Evolutionary conservation across 2,888 invertebrate genomes (phyloP).

Genomic region (Dicranocentrus wangi): DNA sequence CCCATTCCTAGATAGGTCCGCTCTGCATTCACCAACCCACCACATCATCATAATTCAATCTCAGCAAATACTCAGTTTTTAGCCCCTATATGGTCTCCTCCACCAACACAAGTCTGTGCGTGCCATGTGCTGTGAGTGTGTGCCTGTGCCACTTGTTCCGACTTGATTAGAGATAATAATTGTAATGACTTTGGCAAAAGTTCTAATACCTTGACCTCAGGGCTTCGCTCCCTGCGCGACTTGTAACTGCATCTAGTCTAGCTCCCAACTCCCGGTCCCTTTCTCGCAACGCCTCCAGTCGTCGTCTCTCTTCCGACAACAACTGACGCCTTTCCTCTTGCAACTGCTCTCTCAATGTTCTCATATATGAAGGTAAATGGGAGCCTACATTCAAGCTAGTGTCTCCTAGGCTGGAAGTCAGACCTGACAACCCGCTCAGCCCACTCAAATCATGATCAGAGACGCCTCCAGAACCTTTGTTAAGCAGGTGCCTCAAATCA

Average conservation of each 20-base stretch:
- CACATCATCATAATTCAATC: conserved; percentile 70
- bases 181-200: conserved; percentile 60
- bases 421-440: conserved; percentile 65
- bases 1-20: conserved; percentile 73
- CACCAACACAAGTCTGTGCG: conserved; percentile 72
- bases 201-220: conserved; percentile 73
- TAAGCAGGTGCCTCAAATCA: conserved; percentile 75
- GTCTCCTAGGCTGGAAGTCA: conserved; percentile 68
- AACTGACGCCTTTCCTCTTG: conserved; percentile 73
- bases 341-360: conserved; percentile 74
- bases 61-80: conserved; percentile 59
- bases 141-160: conserved; percentile 73
- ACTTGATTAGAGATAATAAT: conserved; percentile 63
- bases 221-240: conserved; percentile 72
- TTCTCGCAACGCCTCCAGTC: conserved; percentile 74
- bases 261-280: conserved; percentile 74
- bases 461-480: conserved; percentile 69
- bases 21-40: conserved; percentile 73
- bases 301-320: conserved; percentile 74
- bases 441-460: conserved; percentile 68
- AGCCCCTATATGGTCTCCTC: conserved; percentile 71
- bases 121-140: conserved; percentile 73
- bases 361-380: conserved; percentile 74
- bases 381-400: conserved; percentile 68
- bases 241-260: conserved; percentile 73